Percentiles rank a stretch among this genome's conserved stretches.
phyloP scores from a whole-genome alignment of 30 jellyfish, hydroid and myxozoan species.

The Euphysa ruthae region DNA sequence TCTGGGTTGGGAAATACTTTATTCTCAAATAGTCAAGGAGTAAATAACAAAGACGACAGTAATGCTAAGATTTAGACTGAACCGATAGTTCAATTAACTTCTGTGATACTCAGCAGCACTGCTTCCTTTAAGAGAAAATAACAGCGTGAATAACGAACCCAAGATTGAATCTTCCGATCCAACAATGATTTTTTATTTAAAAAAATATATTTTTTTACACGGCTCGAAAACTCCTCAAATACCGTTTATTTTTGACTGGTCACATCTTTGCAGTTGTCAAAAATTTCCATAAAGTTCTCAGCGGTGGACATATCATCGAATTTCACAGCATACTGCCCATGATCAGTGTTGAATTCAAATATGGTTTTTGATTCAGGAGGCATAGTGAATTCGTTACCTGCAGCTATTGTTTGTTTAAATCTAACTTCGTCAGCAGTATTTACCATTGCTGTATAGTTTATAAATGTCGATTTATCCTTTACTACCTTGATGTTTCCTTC shows the following conservation, averaged over 20 bases:
- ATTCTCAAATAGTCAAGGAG: too few species aligned
- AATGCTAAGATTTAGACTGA: too few species aligned
- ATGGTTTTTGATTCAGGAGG: constrained; percentile 15
- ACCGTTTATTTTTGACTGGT: not conserved
- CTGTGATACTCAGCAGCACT: too few species aligned
- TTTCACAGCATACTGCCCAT: not conserved
- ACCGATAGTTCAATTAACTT: too few species aligned
- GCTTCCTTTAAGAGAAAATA: too few species aligned
- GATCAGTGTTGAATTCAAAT: not conserved
- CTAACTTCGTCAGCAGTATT: not conserved
- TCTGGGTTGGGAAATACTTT: too few species aligned
- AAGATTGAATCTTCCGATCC: too few species aligned
- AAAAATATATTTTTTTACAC: too few species aligned
- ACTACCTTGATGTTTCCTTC: not conserved
- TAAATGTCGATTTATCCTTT: not conserved
- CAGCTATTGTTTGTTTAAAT: not conserved
- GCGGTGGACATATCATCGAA: constrained; percentile 5
- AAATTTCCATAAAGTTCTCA: not conserved
- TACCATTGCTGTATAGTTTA: not conserved
- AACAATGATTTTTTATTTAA: too few species aligned
- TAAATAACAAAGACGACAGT: too few species aligned
- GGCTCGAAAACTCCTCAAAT: too few species aligned
- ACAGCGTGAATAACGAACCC: too few species aligned
- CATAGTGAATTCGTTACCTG: not conserved
- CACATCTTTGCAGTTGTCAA: not conserved